Percentiles rank a stretch among this genome's conserved stretches.
phyloP scores from a whole-genome alignment of 2,113 vertebrate genomes.

The Acrocephalus arundinaceus region DNA sequence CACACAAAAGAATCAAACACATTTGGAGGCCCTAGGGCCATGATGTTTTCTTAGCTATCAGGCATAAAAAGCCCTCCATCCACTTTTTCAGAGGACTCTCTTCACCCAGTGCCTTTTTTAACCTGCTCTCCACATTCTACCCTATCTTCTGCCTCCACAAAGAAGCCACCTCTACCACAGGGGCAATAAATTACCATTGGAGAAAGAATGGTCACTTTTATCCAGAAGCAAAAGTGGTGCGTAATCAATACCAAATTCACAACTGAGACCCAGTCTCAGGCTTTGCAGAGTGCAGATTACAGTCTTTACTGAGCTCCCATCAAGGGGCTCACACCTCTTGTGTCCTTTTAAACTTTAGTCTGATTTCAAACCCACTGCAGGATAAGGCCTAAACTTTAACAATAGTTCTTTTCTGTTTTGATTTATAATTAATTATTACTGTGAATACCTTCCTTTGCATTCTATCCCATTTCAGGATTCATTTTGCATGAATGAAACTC shows the following conservation, averaged over 20 bases:
- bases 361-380: neutral
- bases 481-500: neutral
- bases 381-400: neutral
- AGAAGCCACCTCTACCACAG: neutral
- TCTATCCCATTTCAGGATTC: neutral
- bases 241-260: neutral
- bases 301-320: neutral
- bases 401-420: neutral
- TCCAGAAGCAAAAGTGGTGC: neutral
- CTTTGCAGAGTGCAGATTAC: neutral
- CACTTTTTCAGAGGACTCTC: neutral
- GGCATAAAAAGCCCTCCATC: neutral
- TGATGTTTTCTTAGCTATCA: neutral
- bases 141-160: neutral
- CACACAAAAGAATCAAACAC: constrained; percentile 26
- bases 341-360: neutral
- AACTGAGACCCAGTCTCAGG: neutral
- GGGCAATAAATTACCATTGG: neutral
- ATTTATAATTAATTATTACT: neutral
- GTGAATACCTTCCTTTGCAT: neutral
- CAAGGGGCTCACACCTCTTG: neutral
- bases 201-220: neutral
- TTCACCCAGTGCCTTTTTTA: neutral
- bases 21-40: neutral
- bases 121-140: neutral